Conservation (phyloP, 2,797 vertebrate species). For the Acomys russatus region DNA sequence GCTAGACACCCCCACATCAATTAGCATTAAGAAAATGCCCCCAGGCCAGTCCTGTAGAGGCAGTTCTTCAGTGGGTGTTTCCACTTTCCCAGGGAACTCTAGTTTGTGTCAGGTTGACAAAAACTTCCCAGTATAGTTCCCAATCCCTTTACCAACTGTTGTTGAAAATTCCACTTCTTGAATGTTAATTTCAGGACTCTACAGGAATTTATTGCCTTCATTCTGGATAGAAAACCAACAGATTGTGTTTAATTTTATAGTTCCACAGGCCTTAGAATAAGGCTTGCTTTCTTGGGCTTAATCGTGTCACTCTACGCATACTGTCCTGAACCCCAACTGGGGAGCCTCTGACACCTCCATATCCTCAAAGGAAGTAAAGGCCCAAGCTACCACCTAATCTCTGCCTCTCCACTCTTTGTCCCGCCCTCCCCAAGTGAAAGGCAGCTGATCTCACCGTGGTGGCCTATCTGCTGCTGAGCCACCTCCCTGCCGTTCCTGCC, state of each 20-base stretch:
- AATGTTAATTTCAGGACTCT: neutral
- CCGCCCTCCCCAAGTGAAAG: neutral
- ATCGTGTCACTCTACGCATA: neutral
- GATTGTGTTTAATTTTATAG: neutral
- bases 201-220: neutral
- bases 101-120: neutral
- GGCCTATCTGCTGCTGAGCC: neutral
- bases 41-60: neutral
- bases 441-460: neutral
- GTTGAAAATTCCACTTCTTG: neutral
- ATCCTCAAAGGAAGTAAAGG: fast-evolving
- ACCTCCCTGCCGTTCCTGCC: neutral
- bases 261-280: neutral
- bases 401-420: neutral
- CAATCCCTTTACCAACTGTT: neutral
- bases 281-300: neutral
- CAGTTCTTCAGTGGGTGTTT: neutral
- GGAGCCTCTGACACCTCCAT: neutral
- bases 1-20: neutral
- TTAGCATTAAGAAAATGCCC: neutral
- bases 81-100: neutral
- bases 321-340: too few relatives aligned
- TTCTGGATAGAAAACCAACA: slow-evolving; percentile 3
- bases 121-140: neutral
- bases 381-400: neutral